Evolutionary conservation across 2,113 vertebrate genomes (phyloP), one percentile per base, ranked within the genome.

Genomic region (Oreocharis arfaki): DNA sequence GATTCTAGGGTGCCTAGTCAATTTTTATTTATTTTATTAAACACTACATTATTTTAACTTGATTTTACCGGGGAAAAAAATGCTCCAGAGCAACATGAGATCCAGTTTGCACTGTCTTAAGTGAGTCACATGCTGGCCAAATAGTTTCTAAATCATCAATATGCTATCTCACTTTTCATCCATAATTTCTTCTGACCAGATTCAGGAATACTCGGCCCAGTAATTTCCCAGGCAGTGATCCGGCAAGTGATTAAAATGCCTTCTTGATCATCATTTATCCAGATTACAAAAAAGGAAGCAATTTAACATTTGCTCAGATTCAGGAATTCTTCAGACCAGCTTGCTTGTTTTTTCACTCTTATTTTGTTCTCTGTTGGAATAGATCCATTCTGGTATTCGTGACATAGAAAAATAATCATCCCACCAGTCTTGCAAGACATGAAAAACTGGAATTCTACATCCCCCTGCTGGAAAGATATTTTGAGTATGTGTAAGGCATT

Each of bases 361-460:
- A 46, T 41, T 49, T 86, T 63, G 7, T 44, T 89, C 33, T 80
- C 87, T 15, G 39, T 69, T 56, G 17, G 89, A 90, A 60, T 44
- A 87, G 33, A 76, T 56, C 30, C 37, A 55, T 90, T 69, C 55
- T 21, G 37, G 10, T 67, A 32, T 53, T 33, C 7, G 4, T 86
- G 60, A 46, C 37, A 85, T 14, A 89, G 33, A 63, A 91, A 84
- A 76, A 89, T 50, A 63, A 60, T 57, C 88, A 75, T 90, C 39
- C 28, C 30, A 84, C 61, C 15, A 64, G 71, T 86, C 68, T n/a
- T 57, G 19, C 47, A 90, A 35, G 55, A 80, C 14, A 52, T 39
- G 65, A 90, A 84, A 96, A 82, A 9, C 53, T 94, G 83, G 82
- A 96, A 96, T 97, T 94, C 88, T 97, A 97, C 92, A 95, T 56